Evolutionary conservation across 2,113 vertebrate genomes (phyloP), one percentile per base, ranked within the genome.

Genomic region (Thunnus thynnus): DNA sequence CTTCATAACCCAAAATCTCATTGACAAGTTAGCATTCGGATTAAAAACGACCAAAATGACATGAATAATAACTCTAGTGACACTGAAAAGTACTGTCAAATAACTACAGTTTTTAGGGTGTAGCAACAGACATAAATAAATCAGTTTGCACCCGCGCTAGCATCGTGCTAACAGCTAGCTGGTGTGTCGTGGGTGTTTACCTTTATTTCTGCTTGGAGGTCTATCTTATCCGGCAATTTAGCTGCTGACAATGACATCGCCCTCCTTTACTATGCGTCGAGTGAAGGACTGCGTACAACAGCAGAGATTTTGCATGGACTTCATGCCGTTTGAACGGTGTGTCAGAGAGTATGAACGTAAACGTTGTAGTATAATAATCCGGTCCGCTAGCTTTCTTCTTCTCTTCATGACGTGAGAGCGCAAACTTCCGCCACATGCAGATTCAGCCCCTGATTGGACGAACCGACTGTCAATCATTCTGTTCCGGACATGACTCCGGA

Each of bases 331-430:
- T 65, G 1, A 44, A 64, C 10, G 50, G 1, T 11, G 56, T 27
- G 12, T 57, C 56, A 44, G 48, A 20, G 22, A 83, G 66, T 44
- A n/a, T 76, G 60, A 87, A 63, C 72, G 67, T 55, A 51, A 80
- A 71, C 61, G 76, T 13, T 76, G 75, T 86, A 62, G 30, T 70
- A 74, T 89, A 92, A 89, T 91, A 92, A 92, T 90, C 91, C 83
- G 2, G 22, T 62, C 65, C 47, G 77, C 63, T 80, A 68, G 76
- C 80, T 82, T 22, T 51, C 55, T 85, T 55, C 54, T 50, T 84
- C 90, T 76, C 36, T 9, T 41, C 36, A 41, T 41, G 36, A 76
- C 50, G 85, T 64, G 76, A 68, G 50, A 52, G 10, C 13, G 9
- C 57, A 82, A 69, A 84, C 83, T 82, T 92, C 90, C 94, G 88